Conservation (phyloP, 2,888 invertebrate genomes). For the Celastrina argiolus region DNA sequence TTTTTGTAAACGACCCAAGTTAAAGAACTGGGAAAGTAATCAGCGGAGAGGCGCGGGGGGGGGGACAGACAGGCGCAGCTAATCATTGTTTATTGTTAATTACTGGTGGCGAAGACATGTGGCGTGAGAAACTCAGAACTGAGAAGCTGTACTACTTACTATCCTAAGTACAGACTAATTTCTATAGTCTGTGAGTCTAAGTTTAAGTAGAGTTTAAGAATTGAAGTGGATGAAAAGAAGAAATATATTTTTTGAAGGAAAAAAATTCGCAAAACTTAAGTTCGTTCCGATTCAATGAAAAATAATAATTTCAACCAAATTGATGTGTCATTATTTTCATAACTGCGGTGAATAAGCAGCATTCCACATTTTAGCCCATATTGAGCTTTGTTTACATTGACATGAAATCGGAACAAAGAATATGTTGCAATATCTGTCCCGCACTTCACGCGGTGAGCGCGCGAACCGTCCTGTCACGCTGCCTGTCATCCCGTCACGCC, state of each 20-base stretch:
- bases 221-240: no score
- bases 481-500: neutral
- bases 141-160: neutral
- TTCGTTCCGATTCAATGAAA: no score
- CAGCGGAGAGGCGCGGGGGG: neutral
- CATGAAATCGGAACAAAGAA: no score
- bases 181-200: neutral
- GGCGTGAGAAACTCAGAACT: no score
- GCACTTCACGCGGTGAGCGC: neutral
- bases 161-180: neutral
- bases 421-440: neutral
- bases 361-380: no score
- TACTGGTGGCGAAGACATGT: no score
- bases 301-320: no score
- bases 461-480: neutral
- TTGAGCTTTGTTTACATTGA: no score
- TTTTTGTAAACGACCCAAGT: conserved; percentile 9
- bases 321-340: no score
- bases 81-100: neutral
- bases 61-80: neutral
- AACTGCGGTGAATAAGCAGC: no score
- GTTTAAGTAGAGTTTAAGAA: no score
- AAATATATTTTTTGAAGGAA: no score
- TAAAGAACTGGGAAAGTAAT: neutral
- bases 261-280: neutral